Evolutionary conservation across 2,888 invertebrate genomes (phyloP).

Genomic region (Thelaira solivaga): DNA sequence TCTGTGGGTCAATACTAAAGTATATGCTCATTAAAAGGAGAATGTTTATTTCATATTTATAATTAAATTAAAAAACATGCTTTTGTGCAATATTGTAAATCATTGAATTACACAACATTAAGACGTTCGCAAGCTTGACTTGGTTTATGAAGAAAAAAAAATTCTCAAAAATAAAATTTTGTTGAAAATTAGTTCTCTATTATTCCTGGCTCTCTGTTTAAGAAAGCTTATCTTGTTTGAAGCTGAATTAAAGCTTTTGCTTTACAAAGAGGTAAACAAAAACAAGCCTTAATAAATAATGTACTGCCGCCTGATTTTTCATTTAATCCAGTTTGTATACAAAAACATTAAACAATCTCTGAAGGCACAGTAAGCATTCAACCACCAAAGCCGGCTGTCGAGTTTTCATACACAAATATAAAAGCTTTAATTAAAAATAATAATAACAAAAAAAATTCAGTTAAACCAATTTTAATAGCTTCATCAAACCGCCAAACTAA

Average conservation of each 20-base stretch:
- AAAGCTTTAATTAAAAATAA: neutral
- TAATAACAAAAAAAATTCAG: neutral
- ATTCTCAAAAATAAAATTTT: neutral
- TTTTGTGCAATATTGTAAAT: too few species aligned
- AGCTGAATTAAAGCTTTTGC: slow-evolving; percentile 20
- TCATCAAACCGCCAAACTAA: neutral
- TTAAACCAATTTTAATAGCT: neutral
- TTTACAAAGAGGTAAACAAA: neutral
- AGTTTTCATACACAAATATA: slow-evolving; percentile 1
- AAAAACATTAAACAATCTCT: slow-evolving; percentile 19
- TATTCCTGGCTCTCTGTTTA: slow-evolving; percentile 10
- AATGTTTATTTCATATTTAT: too few species aligned
- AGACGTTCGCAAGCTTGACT: too few species aligned
- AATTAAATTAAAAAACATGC: too few species aligned
- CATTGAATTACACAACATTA: too few species aligned
- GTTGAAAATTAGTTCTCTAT: too few species aligned
- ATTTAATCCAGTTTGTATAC: neutral
- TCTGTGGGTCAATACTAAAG: too few species aligned
- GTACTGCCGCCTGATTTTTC: neutral
- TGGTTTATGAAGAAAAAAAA: too few species aligned
- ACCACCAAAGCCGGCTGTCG: slow-evolving; percentile 38
- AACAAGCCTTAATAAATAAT: neutral
- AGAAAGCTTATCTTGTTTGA: slow-evolving; percentile 15
- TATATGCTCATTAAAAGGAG: too few species aligned
- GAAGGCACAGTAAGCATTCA: slow-evolving; percentile 32